A percentile compares a stretch with the other conserved stretches of the same genome.
These are phyloP conservation scores for Drymodes brunneopygia DNA, from an alignment of 2,113 vertebrate genomes.

Conservation along the genomic window DNA sequence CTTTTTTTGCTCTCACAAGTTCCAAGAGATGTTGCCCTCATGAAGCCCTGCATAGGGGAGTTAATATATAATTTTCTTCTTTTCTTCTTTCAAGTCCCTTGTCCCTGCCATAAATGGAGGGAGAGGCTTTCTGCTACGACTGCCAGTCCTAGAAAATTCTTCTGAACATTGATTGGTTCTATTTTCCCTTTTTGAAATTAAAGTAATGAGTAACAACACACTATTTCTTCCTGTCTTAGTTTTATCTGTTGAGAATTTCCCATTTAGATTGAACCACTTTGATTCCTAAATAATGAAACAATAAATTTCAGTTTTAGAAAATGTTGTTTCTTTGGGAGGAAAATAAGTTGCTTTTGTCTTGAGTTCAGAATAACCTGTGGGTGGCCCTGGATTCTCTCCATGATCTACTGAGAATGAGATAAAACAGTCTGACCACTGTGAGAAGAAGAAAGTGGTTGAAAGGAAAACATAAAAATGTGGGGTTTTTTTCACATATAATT, in stretches of 20 bases:
- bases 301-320: slow-evolving; percentile 1
- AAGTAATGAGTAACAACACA: background rate
- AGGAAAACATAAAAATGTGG: background rate
- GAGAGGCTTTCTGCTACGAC: background rate
- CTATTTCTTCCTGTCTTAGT: background rate
- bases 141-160: background rate
- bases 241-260: background rate
- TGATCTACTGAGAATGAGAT: background rate
- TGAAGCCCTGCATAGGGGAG: background rate
- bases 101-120: background rate
- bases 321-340: background rate
- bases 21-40: background rate
- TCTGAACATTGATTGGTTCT: background rate
- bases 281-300: background rate
- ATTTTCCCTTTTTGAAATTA: background rate
- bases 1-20: background rate
- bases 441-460: background rate
- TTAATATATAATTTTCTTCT: background rate
- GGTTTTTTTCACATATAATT: background rate
- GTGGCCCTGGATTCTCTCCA: slow-evolving; percentile 62
- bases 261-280: background rate
- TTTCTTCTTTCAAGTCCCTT: background rate
- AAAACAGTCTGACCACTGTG: background rate
- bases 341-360: background rate
- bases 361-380: slow-evolving; percentile 3